Percentiles rank a stretch among this genome's conserved stretches.
Conservation (phyloP, 2,797 vertebrate species). For the Crenuchus spilurus region DNA sequence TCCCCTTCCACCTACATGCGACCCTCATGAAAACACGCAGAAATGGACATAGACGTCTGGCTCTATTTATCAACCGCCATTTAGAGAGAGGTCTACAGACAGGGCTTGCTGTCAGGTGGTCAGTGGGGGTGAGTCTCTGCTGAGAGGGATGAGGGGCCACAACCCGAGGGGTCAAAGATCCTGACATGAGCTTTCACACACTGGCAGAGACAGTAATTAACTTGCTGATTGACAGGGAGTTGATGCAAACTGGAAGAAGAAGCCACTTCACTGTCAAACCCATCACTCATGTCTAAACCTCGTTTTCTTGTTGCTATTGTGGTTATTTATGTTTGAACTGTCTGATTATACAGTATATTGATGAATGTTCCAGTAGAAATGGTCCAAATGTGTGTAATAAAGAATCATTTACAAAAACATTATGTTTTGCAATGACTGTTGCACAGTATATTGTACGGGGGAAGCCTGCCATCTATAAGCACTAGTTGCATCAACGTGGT, state of each 20-base stretch:
- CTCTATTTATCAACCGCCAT: slow-evolving; percentile 15
- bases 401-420: too few species aligned
- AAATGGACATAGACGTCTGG: slow-evolving; percentile 24
- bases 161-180: slow-evolving; percentile 78
- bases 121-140: slow-evolving; percentile 52
- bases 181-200: slow-evolving; percentile 78
- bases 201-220: slow-evolving; percentile 79
- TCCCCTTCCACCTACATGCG: slow-evolving; percentile 19
- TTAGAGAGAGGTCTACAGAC: background rate
- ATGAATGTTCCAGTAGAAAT: too few species aligned
- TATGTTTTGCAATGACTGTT: too few species aligned
- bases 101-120: slow-evolving; percentile 66
- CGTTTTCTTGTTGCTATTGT: too few species aligned
- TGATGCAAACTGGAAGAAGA: slow-evolving; percentile 59
- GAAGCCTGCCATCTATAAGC: too few species aligned
- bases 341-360: too few species aligned
- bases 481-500: too few species aligned
- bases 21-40: slow-evolving; percentile 15
- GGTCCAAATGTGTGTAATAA: too few species aligned
- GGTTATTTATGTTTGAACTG: too few species aligned
- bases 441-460: too few species aligned
- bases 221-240: slow-evolving; percentile 81
- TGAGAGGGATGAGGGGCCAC: slow-evolving; percentile 46
- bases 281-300: slow-evolving; percentile 4
- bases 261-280: slow-evolving; percentile 39